Percentiles rank a stretch among this genome's conserved stretches.
phyloP scores from a whole-genome alignment of 2,113 vertebrate genomes.

The Apteryx mantelli region DNA sequence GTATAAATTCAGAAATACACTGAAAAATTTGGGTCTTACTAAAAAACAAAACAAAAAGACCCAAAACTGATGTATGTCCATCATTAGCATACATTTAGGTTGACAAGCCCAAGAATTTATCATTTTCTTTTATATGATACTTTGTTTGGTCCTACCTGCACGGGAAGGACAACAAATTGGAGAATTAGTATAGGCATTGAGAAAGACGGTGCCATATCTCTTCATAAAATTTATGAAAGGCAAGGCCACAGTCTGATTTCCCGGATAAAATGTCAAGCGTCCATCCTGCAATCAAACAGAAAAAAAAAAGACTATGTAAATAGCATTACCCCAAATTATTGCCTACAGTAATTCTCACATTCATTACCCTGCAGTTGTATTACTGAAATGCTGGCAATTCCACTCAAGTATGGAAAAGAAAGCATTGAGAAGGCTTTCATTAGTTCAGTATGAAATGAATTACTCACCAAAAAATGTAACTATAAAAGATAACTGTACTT shows the following conservation, averaged over 20 bases:
- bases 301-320: neutral
- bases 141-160: slow-evolving; percentile 81
- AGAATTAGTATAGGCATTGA: slow-evolving; percentile 94
- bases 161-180: slow-evolving; percentile 97
- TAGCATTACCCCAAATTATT: neutral
- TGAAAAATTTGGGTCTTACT: neutral
- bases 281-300: slow-evolving; percentile 85
- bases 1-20: neutral
- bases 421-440: neutral
- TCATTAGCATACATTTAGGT: neutral
- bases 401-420: neutral
- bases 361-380: neutral
- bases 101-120: neutral
- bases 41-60: neutral
- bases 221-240: slow-evolving; percentile 88
- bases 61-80: neutral
- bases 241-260: slow-evolving; percentile 85
- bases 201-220: slow-evolving; percentile 83
- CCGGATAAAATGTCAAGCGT: slow-evolving; percentile 88
- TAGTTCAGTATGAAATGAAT: neutral
- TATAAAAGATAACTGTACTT: neutral
- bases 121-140: neutral
- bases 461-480: neutral
- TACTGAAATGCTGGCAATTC: neutral
- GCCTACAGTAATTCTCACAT: neutral